Evolutionary conservation across 2,888 invertebrate genomes (phyloP).

Genomic region (Lissocephala sabroskyi): DNA sequence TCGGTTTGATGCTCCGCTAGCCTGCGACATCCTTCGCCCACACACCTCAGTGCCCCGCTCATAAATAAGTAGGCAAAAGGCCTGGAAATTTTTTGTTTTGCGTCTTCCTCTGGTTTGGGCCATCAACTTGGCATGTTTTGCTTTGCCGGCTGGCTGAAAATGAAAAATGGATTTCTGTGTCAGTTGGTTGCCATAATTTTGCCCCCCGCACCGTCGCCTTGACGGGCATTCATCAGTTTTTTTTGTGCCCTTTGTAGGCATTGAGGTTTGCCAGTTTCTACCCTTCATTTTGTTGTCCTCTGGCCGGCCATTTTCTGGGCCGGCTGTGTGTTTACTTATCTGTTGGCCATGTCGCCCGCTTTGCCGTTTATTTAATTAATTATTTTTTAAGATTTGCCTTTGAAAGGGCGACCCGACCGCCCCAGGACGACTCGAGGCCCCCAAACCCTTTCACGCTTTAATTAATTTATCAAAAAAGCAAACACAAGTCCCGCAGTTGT

Average conservation of each 20-base stretch:
- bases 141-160: conserved; percentile 38
- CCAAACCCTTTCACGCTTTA: conserved; percentile 23
- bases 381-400: conserved; percentile 53
- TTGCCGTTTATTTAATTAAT: conserved; percentile 59
- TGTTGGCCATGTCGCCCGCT: conserved; percentile 30
- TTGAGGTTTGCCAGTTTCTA: conserved; percentile 3
- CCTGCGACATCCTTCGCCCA: no score
- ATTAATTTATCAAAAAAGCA: conserved; percentile 60
- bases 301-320: conserved; percentile 7
- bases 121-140: background rate
- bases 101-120: conserved; percentile 9
- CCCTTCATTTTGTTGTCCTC: background rate
- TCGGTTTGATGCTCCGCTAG: no score
- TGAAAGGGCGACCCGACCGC: background rate
- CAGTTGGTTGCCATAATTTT: conserved; percentile 63
- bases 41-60: conserved; percentile 55
- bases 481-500: conserved; percentile 44
- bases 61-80: conserved; percentile 58
- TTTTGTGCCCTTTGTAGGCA: conserved; percentile 6
- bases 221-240: conserved; percentile 55
- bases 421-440: background rate
- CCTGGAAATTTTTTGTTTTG: conserved; percentile 3
- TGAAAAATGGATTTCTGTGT: conserved; percentile 65
- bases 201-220: conserved; percentile 24
- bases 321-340: conserved; percentile 18